A percentile compares a stretch with the other conserved stretches of the same genome.
These are phyloP conservation scores for Dromiciops gliroides DNA, from an alignment of 2,113 vertebrate genomes.

Conservation along the genomic window DNA sequence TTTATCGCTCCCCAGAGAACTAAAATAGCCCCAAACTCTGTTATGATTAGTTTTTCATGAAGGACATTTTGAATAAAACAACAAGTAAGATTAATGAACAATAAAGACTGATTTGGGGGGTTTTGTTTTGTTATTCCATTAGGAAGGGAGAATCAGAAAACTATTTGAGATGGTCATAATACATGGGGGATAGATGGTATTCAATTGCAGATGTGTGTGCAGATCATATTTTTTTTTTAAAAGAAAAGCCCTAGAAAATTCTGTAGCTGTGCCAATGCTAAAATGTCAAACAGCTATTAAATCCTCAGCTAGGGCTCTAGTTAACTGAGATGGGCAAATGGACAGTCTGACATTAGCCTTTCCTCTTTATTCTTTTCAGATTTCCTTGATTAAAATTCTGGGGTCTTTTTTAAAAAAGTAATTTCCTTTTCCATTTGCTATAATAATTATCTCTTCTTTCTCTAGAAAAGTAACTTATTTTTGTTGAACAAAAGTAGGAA, in stretches of 20 bases:
- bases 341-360: conserved; percentile 14
- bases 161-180: conserved; percentile 32
- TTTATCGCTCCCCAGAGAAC: conserved; percentile 79
- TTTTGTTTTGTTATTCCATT: conserved; percentile 64
- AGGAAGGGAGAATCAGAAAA: conserved; percentile 14
- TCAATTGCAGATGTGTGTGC: conserved; percentile 58
- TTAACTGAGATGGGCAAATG: conserved; percentile 14
- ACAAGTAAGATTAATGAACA: conserved; percentile 61
- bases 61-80: conserved; percentile 69
- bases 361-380: conserved; percentile 12
- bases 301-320: not conserved
- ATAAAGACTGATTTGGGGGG: conserved; percentile 45
- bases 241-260: conserved; percentile 52
- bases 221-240: conserved; percentile 54
- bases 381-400: conserved; percentile 39
- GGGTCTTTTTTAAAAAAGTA: not conserved
- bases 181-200: conserved; percentile 11
- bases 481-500: not conserved
- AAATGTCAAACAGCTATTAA: conserved; percentile 49
- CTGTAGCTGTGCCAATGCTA: conserved; percentile 24
- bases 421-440: conserved; percentile 24
- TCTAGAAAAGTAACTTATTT: conserved; percentile 26
- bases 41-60: conserved; percentile 58
- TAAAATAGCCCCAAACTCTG: conserved; percentile 54
- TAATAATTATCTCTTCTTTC: conserved; percentile 33